Base-by-base conservation (phyloP, 2,797 vertebrate species). In the Chelon auratus region DNA sequence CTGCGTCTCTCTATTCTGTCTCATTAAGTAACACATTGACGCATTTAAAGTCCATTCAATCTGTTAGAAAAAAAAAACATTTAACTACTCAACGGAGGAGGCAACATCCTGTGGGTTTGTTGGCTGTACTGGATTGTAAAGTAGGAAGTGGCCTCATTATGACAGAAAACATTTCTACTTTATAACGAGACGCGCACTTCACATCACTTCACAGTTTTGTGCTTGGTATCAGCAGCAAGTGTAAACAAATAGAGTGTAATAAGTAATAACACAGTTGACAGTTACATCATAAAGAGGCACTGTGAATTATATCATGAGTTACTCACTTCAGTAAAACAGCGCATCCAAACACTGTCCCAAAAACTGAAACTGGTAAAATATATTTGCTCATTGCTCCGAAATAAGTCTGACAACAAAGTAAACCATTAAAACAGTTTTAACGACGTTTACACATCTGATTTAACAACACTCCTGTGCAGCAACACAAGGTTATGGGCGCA, bases 301-400 rank as follows among this genome's bases (percentile, higher is more conserved):
- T 1, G 3, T 20, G 13, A 13, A 33, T 58, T 0, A n/a, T 66
- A 12, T 26, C 22, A 50, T 5, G 26, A 80, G 20, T 18, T 53
- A 94, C 94, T 95, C 80, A 95, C 93, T 94, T 95, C 14, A 95
- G 50, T 72, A 95, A 78, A 69, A 93, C 94, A 20, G 92, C 93
- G 50, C 74, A 55, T 56, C 94, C 94, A 59, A 91, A 54, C 60
- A 89, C 89, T 5, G 93, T 91, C 10, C 94, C 94, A 52, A 94
- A 87, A 4, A 91, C 63, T 53, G 94, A 95, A 8, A 90, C 77
- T 0, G 94, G 94, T 9, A 95, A 56, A 72, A 95, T 83, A 48
- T 91, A 95, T 84, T 66, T 93, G 54, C 73, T 94, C 94, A 95
- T 95, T 10, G 3, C 78, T 68, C 1, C 11, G 1, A 9, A 54